Base-by-base conservation (phyloP, 2,888 invertebrate species). In the Epinotia bilunana region DNA sequence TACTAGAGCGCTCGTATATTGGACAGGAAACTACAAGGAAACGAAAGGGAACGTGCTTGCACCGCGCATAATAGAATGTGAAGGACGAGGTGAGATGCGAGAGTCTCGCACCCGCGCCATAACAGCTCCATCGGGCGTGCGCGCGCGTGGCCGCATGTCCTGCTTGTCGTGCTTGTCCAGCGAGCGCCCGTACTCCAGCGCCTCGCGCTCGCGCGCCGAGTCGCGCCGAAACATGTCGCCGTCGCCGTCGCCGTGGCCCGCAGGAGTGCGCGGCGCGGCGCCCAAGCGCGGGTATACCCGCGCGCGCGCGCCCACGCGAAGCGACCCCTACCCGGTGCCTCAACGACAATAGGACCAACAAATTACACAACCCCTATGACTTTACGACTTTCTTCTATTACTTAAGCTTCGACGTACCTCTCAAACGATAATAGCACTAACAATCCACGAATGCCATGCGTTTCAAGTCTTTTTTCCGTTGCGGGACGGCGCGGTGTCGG, bases 101-200 rank as follows among this genome's bases (percentile, higher is more conserved):
- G 73, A 57, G 73, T 57, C 63, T 72, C 73, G 73, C 57, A 68
- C 73, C 68, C 73, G n/a, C 73, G 73, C 55, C 63, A 72, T n/a
- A 23, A 13, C 64, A 64, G 64, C 72, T 64, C 72, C 72, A 58
- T 72, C 61, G 55, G 67, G 64, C 49, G 58, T 58, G 72, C 64
- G 61, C 46, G 69, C 69, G 46, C 69, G 58, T 11, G 69, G 69
- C 23, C 61, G 23, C 62, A 49, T 46, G 57, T 69, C 73, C 53
- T 11, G 63, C 43, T 55, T 18, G 20, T 43, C 60, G 60, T 16
- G 60, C 55, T 16, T 53, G 65, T 65, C 53, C 46, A 58, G 53
- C 39, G 61, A 16, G 55, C 73, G 73, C n/a, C 62, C 68, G 61
- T 61, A 64, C 49, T 74, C 74, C 63, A 58, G 63, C 73, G 65